Percentiles rank a stretch among this genome's conserved stretches.
Evolutionary conservation across 2,797 vertebrate genomes (phyloP).

Genomic region (Lacerta bilineata): DNA sequence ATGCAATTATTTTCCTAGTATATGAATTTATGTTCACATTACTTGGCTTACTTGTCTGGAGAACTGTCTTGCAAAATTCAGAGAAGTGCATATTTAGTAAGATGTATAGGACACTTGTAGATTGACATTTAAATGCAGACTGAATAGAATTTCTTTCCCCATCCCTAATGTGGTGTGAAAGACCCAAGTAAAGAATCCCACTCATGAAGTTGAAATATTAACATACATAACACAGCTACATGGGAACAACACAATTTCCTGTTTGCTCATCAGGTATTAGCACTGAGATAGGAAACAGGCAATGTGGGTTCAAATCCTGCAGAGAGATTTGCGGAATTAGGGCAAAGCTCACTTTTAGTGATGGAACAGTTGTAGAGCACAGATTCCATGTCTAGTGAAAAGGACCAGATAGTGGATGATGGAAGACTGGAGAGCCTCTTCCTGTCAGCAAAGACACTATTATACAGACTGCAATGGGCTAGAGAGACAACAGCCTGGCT

Average conservation of each 20-base stretch:
- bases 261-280: neutral
- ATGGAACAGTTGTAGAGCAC: neutral
- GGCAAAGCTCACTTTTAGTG: neutral
- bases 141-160: no score
- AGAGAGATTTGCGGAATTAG: neutral
- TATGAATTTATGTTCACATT: no score
- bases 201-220: neutral
- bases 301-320: neutral
- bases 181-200: neutral
- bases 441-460: no score
- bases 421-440: neutral
- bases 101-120: no score
- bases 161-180: neutral
- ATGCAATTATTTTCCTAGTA: no score
- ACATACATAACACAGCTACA: neutral
- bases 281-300: neutral
- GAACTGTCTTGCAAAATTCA: no score
- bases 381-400: neutral
- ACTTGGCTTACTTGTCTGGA: no score
- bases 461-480: neutral
- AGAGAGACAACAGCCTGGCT: neutral
- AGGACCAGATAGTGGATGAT: neutral
- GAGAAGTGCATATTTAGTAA: no score
- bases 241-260: neutral
- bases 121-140: no score